These are phyloP conservation scores for Varanus salvator DNA, from an alignment of 2,113 vertebrate species.

Conservation along the genomic window DNA sequence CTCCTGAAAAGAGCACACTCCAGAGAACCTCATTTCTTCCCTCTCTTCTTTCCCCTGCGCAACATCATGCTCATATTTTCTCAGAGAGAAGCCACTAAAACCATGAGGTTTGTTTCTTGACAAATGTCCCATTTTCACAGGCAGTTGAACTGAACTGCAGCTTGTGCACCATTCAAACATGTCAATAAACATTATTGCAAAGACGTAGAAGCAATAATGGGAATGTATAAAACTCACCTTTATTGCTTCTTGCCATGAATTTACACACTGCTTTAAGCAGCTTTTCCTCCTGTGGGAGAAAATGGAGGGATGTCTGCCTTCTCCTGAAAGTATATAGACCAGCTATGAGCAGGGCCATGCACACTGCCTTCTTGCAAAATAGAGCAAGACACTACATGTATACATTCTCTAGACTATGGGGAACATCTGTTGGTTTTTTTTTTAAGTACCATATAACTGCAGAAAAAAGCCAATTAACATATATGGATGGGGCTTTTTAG, in stretches of 20 bases:
- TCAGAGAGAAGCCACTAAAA: constrained; percentile 67
- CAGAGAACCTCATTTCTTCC: constrained; percentile 21
- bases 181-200: constrained; percentile 87
- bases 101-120: constrained; percentile 80
- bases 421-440: background rate
- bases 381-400: background rate
- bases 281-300: constrained; percentile 73
- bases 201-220: constrained; percentile 81
- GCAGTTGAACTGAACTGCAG: constrained; percentile 83
- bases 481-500: background rate
- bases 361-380: background rate
- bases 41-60: constrained; percentile 46
- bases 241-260: constrained; percentile 81
- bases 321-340: constrained; percentile 32
- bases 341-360: constrained; percentile 3
- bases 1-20: constrained; percentile 23
- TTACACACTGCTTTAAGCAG: constrained; percentile 76
- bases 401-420: background rate
- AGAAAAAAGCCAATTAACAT: background rate
- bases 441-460: background rate
- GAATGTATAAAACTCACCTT: constrained; percentile 82
- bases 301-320: constrained; percentile 58
- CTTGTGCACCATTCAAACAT: constrained; percentile 81
- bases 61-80: constrained; percentile 64
- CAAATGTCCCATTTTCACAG: constrained; percentile 85